These are phyloP conservation scores for Brachypterus glaber DNA, from an alignment of 2,888 invertebrate species.

Conservation along the genomic window DNA sequence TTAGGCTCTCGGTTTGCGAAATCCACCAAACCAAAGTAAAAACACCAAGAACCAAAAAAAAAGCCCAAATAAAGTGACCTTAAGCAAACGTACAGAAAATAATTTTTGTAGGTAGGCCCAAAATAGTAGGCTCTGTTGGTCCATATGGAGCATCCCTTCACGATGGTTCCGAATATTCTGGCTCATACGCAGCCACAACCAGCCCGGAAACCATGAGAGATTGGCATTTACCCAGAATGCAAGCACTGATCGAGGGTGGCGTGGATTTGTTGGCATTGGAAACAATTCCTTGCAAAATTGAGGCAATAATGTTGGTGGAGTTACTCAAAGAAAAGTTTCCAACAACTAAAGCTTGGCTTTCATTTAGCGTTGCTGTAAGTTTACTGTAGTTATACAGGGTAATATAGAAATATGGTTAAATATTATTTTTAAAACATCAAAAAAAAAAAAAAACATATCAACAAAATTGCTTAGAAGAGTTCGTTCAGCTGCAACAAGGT, in stretches of 20 bases:
- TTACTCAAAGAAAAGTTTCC: slow-evolving; percentile 68
- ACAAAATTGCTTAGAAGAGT: too few species aligned
- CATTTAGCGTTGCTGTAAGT: slow-evolving; percentile 76
- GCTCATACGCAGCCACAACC: slow-evolving; percentile 63
- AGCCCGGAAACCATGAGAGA: slow-evolving; percentile 55
- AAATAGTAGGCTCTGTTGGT: slow-evolving; percentile 82
- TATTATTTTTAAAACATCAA: too few species aligned
- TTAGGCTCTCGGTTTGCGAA: too few species aligned
- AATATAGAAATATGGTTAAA: not conserved
- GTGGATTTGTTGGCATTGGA: slow-evolving; percentile 83
- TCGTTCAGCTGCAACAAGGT: too few species aligned
- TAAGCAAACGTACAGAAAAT: too few species aligned
- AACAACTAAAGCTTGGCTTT: slow-evolving; percentile 70
- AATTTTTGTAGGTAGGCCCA: slow-evolving; percentile 43
- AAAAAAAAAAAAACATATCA: too few species aligned
- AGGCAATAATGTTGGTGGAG: slow-evolving; percentile 75
- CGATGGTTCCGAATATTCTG: slow-evolving; percentile 91
- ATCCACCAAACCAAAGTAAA: too few species aligned
- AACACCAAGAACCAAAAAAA: too few species aligned
- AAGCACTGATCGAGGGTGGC: slow-evolving; percentile 67
- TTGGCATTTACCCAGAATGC: slow-evolving; percentile 79
- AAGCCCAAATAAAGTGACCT: too few species aligned
- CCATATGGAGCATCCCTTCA: slow-evolving; percentile 86
- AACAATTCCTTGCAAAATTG: slow-evolving; percentile 77
- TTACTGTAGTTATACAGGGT: too few species aligned